Evolutionary conservation across 2,113 vertebrate species (phyloP), one percentile per base, ranked within the genome.

Genomic region (Sminthopsis crassicaudata): DNA sequence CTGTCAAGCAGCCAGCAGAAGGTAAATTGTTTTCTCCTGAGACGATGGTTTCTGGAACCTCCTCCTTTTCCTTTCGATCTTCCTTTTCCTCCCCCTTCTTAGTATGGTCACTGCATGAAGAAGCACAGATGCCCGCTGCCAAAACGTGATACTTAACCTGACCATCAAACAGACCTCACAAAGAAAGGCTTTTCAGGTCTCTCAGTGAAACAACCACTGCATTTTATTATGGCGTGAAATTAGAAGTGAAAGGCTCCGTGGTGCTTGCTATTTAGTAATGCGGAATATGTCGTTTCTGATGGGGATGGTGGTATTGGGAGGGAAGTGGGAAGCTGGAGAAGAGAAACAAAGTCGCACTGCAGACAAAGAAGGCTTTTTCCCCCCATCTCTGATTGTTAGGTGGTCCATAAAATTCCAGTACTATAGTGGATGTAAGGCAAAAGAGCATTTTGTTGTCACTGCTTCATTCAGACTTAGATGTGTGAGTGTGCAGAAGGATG

Each of bases 161-260:
- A 98, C 98, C 98, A 94, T 98, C 98, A 97, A 91, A 98, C 95
- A 97, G 97, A 98, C 98, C 97, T 97, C 98, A 98, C 98, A 99
- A 98, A 99, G 96, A 98, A 97, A 93, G 92, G 98, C 98, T 98
- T 99, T 99, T 99, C 98, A 99, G 98, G 98, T 98, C 98, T 98
- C 98, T 96, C 97, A 97, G 98, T 96, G 98, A 98, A 99, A 98
- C 98, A 98, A 98, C 98, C 98, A 98, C 98, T 98, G 99, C 98
- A 97, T 99, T 99, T 99, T 99, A 99, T 99, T 99, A 98, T 95
- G 97, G 98, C 98, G 98, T 99, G 99, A 99, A 99, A 99, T 99
- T 97, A 96, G 98, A 98, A 98, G 96, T 99, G 99, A 99, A 99
- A 99, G 98, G 98, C 96, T 95, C 98, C 91, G 96, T 97, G 98